Evolutionary conservation across 2,888 invertebrate genomes (phyloP).

Genomic region (Conops quadrifasciatus): DNA sequence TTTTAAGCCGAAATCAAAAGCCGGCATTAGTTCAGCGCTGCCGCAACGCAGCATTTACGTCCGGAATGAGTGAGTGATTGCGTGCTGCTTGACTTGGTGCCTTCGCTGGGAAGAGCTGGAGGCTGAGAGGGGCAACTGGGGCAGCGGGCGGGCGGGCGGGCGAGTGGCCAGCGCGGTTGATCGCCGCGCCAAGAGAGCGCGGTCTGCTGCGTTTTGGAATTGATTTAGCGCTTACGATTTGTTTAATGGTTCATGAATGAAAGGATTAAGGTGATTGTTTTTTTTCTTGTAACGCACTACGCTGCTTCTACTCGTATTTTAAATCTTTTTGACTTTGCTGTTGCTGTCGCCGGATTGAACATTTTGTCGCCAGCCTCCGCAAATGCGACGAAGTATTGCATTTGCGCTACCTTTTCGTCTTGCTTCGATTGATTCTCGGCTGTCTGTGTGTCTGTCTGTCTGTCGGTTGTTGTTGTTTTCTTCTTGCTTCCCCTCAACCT

Average conservation of each 20-base stretch:
- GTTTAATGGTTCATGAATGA: conserved; percentile 48
- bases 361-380: conserved; percentile 21
- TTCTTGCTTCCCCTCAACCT: background rate
- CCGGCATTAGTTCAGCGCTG: background rate
- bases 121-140: no score
- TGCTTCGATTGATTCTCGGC: background rate
- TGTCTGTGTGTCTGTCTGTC: background rate
- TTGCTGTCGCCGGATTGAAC: conserved; percentile 28
- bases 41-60: conserved; percentile 1
- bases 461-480: background rate
- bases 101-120: background rate
- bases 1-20: conserved; percentile 15
- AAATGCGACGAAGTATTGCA: background rate
- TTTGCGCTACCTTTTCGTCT: background rate
- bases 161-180: background rate
- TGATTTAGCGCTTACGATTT: conserved; percentile 46
- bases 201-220: conserved; percentile 24
- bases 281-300: background rate
- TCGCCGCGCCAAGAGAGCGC: background rate
- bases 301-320: no score
- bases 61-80: conserved; percentile 42
- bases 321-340: background rate
- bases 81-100: conserved; percentile 32
- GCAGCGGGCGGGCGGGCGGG: background rate
- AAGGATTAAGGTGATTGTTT: conserved; percentile 40